Evolutionary conservation across 2,888 invertebrate genomes (phyloP), one percentile per base, ranked within the genome.

Genomic region (Ophonus ardosiacus): DNA sequence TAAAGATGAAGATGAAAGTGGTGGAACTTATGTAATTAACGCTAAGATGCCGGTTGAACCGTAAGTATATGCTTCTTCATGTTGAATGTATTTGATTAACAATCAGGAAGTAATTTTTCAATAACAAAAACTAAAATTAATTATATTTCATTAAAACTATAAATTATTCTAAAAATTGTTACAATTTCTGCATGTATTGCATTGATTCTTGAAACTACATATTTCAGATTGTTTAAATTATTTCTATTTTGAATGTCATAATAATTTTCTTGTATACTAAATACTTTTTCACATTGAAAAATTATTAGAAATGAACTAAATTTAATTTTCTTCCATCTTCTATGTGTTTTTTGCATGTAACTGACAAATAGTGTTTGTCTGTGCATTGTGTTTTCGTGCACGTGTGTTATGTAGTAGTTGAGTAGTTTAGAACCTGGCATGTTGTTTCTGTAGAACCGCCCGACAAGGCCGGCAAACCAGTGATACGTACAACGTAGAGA

Each of bases 401-500:
- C 88, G 88, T 86, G 38, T 76, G 88, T 88, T 86, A 89, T 89
- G 89, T 90, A 90, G 89, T 86, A 78, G 84, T 79, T 82, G 81
- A 56, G 87, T 87, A 87, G 87, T 82, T 86, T 87, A 87, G 85
- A 88, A 88, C 88, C 88, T 88, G 89, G 90, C 90, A 90, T 92
- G 90, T 90, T 90, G 89, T 91, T 91, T 91, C 90, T 90, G 93
- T 94, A 95, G 95, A 95, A 93, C 92, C 90, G 92, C 91, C 92
- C 95, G 97, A 91, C 96, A 97, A 93, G 96, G 96, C 91, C 94
- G 96, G 90, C 96, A 96, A 93, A 95, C 95, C 91, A 96, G 96
- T 91, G 97, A 97, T 92, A 97, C 97, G 89, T 98, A 98, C 94
- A 96, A 94, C 93, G 94, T 98, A 91, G 96, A 97, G 93, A 96